Base-by-base conservation (phyloP, 2,797 vertebrate species). In the Sparus aurata region DNA sequence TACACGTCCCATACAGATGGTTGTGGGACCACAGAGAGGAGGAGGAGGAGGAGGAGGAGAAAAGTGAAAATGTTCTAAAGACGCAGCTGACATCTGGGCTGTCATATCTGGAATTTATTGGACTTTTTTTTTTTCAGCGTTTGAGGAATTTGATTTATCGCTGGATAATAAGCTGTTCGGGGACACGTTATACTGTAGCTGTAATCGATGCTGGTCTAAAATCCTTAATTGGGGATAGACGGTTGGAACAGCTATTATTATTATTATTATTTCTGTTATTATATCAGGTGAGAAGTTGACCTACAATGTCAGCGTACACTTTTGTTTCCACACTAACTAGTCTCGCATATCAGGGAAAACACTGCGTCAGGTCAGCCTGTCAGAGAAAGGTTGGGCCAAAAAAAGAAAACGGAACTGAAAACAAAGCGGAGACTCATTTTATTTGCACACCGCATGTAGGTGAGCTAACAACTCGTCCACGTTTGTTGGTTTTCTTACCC, bases 261-360 rank as follows among this genome's bases (percentile, higher is more conserved):
- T 25, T 25, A 25, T 25, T 25, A 25, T 25, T 27, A 27, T 27
- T 4, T 3, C 27, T 4, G 27, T 27, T 27, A 49, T 45, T 55
- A 43, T 52, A 71, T 88, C 83, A 81, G 81, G 73, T 86, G 82
- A 79, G 53, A 64, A 68, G 43, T 17, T 52, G 57, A 68, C 12
- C 41, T 74, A 53, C 27, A 12, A 50, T 16, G 55, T 83, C 81
- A 59, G 57, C 67, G 34, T 20, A 69, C 25, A 65, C 10, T 18
- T 34, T 66, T 61, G 18, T 34, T 66, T 61, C 27, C 59, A 79
- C 72, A 75, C 22, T 49, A 69, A 59, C 52, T 54, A 55, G 41
- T 81, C 23, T 81, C 53, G 50, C 60, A 77, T 82, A 87, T 90
- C 91, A 93, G 89, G 90, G 89, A 27, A 90, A 85, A 79, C 60